These are phyloP conservation scores for Aphelinus atriplicis DNA, from an alignment of 1,140 invertebrate genomes.

Conservation along the genomic window DNA sequence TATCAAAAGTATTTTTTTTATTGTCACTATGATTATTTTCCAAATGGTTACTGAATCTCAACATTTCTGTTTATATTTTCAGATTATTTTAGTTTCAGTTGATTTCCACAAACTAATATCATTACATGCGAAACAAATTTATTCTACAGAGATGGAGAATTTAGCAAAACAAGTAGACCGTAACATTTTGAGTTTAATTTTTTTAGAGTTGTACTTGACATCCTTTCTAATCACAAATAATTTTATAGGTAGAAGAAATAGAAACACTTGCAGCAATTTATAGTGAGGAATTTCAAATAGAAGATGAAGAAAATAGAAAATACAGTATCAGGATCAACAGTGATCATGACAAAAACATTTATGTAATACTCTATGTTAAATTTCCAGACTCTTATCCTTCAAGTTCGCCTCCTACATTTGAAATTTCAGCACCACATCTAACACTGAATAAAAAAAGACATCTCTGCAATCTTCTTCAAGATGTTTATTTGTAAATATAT, in stretches of 20 bases:
- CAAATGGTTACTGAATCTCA: too few species aligned
- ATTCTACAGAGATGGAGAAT: conserved; percentile 39
- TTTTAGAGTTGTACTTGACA: not conserved
- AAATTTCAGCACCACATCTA: conserved; percentile 79
- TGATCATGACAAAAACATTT: conserved; percentile 52
- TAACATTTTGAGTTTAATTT: conserved; percentile 1
- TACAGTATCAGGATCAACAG: conserved; percentile 71
- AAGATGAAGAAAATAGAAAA: conserved; percentile 67
- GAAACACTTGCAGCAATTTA: conserved; percentile 82
- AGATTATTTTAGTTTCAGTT: too few species aligned
- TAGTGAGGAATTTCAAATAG: conserved; percentile 74
- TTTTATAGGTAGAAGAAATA: conserved; percentile 74
- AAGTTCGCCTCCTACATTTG: conserved; percentile 73
- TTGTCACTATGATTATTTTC: too few species aligned
- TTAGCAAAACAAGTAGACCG: conserved; percentile 40
- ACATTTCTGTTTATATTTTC: too few species aligned
- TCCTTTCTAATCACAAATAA: not conserved
- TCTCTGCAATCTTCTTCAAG: conserved; percentile 70
- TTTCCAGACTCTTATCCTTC: conserved; percentile 74
- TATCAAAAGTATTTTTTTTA: too few species aligned
- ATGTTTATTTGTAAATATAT: conserved; percentile 75
- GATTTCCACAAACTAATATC: too few species aligned
- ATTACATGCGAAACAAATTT: not conserved
- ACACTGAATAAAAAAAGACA: conserved; percentile 67
- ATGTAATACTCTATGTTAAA: conserved; percentile 70